Base-by-base conservation (phyloP, 1,140 invertebrate species). In the Eciton burchellii region DNA sequence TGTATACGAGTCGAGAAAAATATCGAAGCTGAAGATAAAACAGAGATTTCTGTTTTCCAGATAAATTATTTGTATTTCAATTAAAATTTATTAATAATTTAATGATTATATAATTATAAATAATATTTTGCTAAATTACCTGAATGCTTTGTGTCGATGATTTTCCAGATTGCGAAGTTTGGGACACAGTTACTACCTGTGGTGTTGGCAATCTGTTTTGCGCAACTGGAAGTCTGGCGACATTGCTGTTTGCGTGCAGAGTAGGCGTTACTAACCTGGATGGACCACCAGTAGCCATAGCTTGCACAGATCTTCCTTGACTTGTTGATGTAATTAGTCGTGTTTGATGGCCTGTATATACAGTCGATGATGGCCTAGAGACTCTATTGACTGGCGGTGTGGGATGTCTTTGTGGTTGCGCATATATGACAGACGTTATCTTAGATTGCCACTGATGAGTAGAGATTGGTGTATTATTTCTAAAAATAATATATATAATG, bases 381-480 rank as follows among this genome's bases (percentile, higher is more conserved):
- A 93, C 87, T 41, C 93, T 89, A 77, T 84, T 91, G 0, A 92
- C 91, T 3, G 91, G 88, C 8, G 93, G 91, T 35, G 91, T 81
- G 8, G 90, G 85, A 76, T 93, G 93, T 12, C 93, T 90, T 59
- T 92, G 93, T 6, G 91, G 85, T 24, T 92, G 93, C 0, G 91
- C 91, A 56, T 93, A 94, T 29, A 92, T 90, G 1, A 92, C 89
- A 5, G 93, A 91, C 1, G 92, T 88, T 56, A 88, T 89, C 85
- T 93, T 94, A 24, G 92, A 56, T 77, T 89, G 92, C 93, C 93
- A 94, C 83, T 93, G 93, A 14, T 90, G 85, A 85, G 83, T 93
- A 12, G 92, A 84, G 8, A 91, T 89, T 16, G 91, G 89, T 35
- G 92, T 91, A 76, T 91, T 41, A 84, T 83, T 73, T 90, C 92